Base-by-base conservation (phyloP, 1,140 invertebrate species). In the Brachystomella parvula region DNA sequence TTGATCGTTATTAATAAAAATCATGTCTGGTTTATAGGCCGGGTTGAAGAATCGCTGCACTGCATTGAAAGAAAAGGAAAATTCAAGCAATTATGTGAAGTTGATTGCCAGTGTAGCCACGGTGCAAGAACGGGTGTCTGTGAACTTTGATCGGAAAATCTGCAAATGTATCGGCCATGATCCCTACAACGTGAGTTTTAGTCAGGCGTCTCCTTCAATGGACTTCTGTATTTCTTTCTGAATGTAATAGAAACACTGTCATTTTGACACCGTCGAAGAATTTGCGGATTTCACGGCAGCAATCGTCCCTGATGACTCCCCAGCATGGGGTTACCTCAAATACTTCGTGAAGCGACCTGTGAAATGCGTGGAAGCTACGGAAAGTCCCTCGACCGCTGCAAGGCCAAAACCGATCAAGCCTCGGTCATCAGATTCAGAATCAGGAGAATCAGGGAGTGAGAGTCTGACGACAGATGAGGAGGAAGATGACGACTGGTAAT, bases 291-390 rank as follows among this genome's bases (percentile, higher is more conserved):
- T 53, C 9, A 53, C 49, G 12, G 9, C 49, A 17, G 49, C 15
- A 12, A 53, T 53, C 21, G 49, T 53, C 49, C 49, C 49, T 19
- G 49, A 53, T 24, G 49, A 53, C 49, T 53, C 49, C 3, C 49
- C 49, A 53, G 49, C 49, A 9, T 53, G 49, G 49, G 3, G 6
- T 24, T 53, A 15, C 49, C 49, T 53, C 24, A 15, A 53, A 24
- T 53, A 15, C 49, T 53, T 53, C 24, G 49, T 53, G 6, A 26
- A 53, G 21, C 12, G 21, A 24, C 9, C 9, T 6, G 15, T 6
- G 3, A 24, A 9, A 6, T 53, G 49, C 21, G 49, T 17, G 49
- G 21, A 12, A 26, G n/a, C 39, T 44, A n/a, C 39, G 9, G 39
- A 44, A 44, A n/a, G 9, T 44, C 39, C 9, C 9, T 12, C 21